Evolutionary conservation across 2,113 vertebrate genomes (phyloP), one percentile per base, ranked within the genome.

Genomic region (Budorcas taxicolor): DNA sequence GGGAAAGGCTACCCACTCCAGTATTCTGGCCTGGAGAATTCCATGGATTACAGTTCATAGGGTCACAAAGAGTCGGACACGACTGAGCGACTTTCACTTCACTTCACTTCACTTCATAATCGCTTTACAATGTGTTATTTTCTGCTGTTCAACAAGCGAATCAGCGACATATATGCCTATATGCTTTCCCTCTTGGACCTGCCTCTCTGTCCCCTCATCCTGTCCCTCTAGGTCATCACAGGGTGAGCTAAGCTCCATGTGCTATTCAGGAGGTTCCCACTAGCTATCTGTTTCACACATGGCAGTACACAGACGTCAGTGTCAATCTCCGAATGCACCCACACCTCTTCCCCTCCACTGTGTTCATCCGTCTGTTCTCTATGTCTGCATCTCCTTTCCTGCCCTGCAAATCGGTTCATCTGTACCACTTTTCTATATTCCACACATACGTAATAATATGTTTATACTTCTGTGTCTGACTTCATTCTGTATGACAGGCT

Each of bases 281-380:
- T 74, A 27, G 71, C 23, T 76, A 14, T 7, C 23, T 43, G 71
- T 43, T 40, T 76, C 27, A 76, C 6, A 14, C 71, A 14, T 0
- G 23, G 40, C 36, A 76, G 40, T 14, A 40, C 71, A 27, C 6
- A 27, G 2, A 43, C 0, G 1, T 43, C 71, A 76, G 3, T 5
- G 12, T 1, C 71, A 4, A 2, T 43, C 71, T 43, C 71, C 23
- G 0, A 15, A 43, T 43, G 25, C 21, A 76, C 40, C 23, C 40
- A 14, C 23, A 25, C 36, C 12, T 27, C 40, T 43, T 43, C 23
- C 67, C 10, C 67, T 40, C 5, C 67, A 6, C 67, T 43, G 5
- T 15, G 40, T 27, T 76, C 11, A 76, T 12, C 40, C 0, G 0
- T 43, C 23, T 43, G 12, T 14, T 14, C 6, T 14, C 23, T 76